Base-by-base conservation (phyloP, 1,140 invertebrate genomes). In the Rhagoletis pomonella region DNA sequence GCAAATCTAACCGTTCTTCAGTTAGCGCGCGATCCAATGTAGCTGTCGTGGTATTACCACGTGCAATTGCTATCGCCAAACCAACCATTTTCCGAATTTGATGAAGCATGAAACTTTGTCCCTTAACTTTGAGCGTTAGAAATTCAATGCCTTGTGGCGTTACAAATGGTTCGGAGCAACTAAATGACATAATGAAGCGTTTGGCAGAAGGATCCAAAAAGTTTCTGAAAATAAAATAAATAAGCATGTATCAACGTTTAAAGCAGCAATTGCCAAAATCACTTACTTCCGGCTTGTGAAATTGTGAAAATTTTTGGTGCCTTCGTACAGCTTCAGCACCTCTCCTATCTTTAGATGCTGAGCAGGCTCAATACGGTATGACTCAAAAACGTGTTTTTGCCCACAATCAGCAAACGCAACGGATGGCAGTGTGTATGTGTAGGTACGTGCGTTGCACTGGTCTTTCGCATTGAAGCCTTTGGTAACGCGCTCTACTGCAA, bases 31-130 rank as follows among this genome's bases (percentile, higher is more conserved):
- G 95, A 3, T 96, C 94, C 69, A 99, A 93, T 0, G 94, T 95
- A 0, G 96, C 95, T 62, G 94, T 92, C 9, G 94, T 93, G 0
- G 96, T 95, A 87, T 96, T 94, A 14, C 97, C 97, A 89, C 96
- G 94, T 0, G 97, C 93, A 44, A 99, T 94, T 0, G 97, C 97
- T 89, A 99, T 96, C 7, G 96, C 94, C 42, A 98, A 89, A 4
- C 97, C 97, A 17, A 98, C 94, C 99, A 99, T 99, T 95, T 99
- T 99, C 67, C 99, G 95, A 87, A 99, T 99, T 94, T 99, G 99
- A 95, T 99, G 99, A 89, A 99, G 91, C 97, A 99, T 99, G 93
- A 99, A 99, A 94, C 98, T 99, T 93, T 99, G 99, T 42, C 99
- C 97, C 94, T 97, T 98, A 0, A 99, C 95, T 93, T 96, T 96